Percentiles rank a stretch among this genome's conserved stretches.
These are phyloP conservation scores for Hoplodrina blanda DNA, from an alignment of 2,888 invertebrate species.

Conservation along the genomic window DNA sequence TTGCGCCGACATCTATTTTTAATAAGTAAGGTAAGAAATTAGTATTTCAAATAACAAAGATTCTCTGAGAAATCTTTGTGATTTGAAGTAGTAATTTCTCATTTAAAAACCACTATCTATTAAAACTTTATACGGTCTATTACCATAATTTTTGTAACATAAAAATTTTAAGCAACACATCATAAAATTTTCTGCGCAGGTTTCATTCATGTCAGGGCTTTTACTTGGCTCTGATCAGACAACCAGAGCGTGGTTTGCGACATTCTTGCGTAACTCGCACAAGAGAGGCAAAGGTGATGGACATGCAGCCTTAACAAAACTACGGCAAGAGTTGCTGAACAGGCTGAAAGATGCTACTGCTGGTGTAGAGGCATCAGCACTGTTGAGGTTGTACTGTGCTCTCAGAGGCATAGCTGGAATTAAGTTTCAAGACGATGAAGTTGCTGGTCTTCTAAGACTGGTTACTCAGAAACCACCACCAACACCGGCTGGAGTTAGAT, in stretches of 20 bases:
- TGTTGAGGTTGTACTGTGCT: conserved; percentile 97
- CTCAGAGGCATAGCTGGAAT: conserved; percentile 97
- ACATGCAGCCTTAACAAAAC: conserved; percentile 91
- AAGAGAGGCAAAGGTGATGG: conserved; percentile 95
- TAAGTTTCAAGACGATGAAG: conserved; percentile 98
- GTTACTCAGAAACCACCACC: conserved; percentile 97
- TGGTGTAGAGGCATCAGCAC: conserved; percentile 96
- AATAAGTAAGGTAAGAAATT: no score
- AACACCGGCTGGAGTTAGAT: conserved; percentile 97
- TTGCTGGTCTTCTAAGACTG: conserved; percentile 94
- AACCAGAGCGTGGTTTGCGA: conserved; percentile 97
- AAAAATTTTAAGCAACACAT: background rate
- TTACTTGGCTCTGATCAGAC: conserved; percentile 97
- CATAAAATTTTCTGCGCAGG: conserved; percentile 77
- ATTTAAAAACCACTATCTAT: no score
- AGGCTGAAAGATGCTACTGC: conserved; percentile 93
- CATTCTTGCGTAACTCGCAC: conserved; percentile 96
- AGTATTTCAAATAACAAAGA: no score
- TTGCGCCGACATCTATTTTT: no score
- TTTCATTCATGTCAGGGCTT: conserved; percentile 97
- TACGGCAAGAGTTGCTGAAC: conserved; percentile 94
- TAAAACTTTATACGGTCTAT: no score
- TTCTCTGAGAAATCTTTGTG: no score
- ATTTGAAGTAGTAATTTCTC: no score
- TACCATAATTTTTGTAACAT: conserved; percentile 2